phyloP scores from a whole-genome alignment of 2,888 invertebrate species.

The Cataglyphis rosenhaueri region DNA sequence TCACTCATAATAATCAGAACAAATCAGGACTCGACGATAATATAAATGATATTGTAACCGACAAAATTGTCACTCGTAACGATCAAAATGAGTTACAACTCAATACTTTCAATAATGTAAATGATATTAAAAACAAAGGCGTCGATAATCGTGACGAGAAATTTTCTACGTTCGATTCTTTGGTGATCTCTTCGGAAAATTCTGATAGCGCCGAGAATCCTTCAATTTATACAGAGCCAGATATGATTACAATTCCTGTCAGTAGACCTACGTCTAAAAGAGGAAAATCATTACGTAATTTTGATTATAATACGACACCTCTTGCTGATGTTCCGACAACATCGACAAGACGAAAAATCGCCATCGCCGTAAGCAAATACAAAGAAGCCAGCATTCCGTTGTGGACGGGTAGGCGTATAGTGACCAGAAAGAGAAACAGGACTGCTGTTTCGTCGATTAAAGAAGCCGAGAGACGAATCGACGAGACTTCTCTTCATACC shows the following conservation, averaged over 20 bases:
- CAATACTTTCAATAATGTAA: not conserved
- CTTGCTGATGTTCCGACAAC: not conserved
- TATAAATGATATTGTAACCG: not conserved
- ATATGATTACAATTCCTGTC: not conserved
- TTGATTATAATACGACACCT: not conserved
- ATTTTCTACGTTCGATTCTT: not conserved
- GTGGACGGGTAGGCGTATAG: conserved; percentile 34
- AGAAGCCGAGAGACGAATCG: not conserved
- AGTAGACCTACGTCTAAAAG: not conserved
- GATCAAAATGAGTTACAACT: not conserved
- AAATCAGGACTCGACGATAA: not conserved
- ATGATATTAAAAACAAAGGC: not conserved
- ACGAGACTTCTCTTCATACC: not conserved
- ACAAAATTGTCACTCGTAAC: not conserved
- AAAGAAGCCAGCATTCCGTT: conserved; percentile 7
- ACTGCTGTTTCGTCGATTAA: conserved; percentile 20
- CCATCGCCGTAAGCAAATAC: not conserved
- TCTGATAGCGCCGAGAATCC: not conserved
- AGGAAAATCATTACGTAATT: not conserved
- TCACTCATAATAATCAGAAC: not conserved
- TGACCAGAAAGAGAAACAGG: not conserved
- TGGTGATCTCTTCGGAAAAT: not conserved
- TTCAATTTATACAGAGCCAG: not conserved
- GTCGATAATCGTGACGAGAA: not conserved
- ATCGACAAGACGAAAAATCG: conserved; percentile 21